Percentiles rank a stretch among this genome's conserved stretches.
Evolutionary conservation across 2,113 vertebrate species (phyloP).

Genomic region (Carassius gibelio): DNA sequence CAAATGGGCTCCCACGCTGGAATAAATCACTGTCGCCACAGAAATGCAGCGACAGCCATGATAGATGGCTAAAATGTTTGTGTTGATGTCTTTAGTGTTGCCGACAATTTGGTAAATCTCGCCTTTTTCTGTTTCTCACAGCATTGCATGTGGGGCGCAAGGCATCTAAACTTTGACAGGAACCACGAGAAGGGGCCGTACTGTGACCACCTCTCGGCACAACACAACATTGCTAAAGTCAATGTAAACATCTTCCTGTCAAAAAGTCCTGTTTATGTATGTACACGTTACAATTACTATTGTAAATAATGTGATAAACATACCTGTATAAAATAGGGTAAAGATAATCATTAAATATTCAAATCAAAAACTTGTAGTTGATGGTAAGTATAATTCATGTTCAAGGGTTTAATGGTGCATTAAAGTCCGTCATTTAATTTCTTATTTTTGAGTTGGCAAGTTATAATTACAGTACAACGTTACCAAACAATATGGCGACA

Average conservation of each 20-base stretch:
- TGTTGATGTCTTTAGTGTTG: slow-evolving; percentile 83
- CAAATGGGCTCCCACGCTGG: slow-evolving; percentile 75
- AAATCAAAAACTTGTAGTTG: not conserved
- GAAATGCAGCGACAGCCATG: slow-evolving; percentile 77
- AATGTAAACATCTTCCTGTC: not conserved
- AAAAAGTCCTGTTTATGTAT: not conserved
- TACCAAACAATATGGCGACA: not conserved
- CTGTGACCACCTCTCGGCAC: not conserved
- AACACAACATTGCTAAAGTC: not conserved
- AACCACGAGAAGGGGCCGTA: slow-evolving; percentile 37
- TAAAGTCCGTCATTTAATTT: not conserved
- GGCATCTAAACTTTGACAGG: slow-evolving; percentile 62
- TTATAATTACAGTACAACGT: not conserved
- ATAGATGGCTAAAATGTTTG: slow-evolving; percentile 81
- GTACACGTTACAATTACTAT: not conserved
- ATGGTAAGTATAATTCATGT: not conserved
- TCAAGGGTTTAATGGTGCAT: not conserved
- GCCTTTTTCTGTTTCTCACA: slow-evolving; percentile 69
- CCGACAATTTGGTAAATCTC: slow-evolving; percentile 79
- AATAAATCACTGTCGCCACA: slow-evolving; percentile 83
- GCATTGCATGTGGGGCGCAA: slow-evolving; percentile 66
- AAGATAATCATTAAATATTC: not conserved
- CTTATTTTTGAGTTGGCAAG: not conserved
- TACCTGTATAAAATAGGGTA: not conserved
- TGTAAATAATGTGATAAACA: not conserved